phyloP scores from a whole-genome alignment of 2,113 vertebrate species.

The Spizaetus ornatus region DNA sequence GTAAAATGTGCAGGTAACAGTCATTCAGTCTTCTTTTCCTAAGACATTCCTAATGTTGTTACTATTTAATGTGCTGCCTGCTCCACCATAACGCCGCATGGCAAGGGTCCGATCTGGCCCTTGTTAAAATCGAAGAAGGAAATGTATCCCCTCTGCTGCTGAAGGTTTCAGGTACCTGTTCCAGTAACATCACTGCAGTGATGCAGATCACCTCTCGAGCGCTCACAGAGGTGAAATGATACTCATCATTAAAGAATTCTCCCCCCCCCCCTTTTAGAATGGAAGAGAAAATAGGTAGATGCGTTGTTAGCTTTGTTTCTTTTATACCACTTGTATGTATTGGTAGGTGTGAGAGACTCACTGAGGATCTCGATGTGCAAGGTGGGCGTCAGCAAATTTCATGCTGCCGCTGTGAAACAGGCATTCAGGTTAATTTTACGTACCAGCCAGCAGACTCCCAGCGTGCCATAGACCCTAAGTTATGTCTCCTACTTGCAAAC shows the following conservation, averaged over 20 bases:
- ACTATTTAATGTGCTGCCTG: not conserved
- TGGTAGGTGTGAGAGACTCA: not conserved
- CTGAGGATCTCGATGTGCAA: not conserved
- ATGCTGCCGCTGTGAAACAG: not conserved
- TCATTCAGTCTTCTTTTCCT: not conserved
- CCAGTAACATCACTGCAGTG: not conserved
- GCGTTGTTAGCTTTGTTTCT: not conserved
- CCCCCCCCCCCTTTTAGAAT: not conserved
- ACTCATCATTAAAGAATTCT: not conserved
- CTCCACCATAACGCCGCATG: rapidly evolving
- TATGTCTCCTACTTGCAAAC: not conserved
- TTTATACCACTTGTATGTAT: not conserved
- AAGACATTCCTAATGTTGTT: not conserved
- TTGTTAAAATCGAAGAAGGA: not conserved
- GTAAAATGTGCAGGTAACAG: conserved; percentile 95
- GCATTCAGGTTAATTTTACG: not conserved
- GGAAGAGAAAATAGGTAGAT: not conserved
- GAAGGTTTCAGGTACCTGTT: not conserved
- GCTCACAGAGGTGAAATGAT: rapidly evolving
- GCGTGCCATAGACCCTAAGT: not conserved
- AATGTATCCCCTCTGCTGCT: not conserved
- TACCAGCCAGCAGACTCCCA: not conserved
- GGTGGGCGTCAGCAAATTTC: not conserved
- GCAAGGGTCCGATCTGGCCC: not conserved
- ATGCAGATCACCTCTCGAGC: not conserved